Evolutionary conservation across 2,113 vertebrate species (phyloP).

Genomic region (Tamias sibiricus): DNA sequence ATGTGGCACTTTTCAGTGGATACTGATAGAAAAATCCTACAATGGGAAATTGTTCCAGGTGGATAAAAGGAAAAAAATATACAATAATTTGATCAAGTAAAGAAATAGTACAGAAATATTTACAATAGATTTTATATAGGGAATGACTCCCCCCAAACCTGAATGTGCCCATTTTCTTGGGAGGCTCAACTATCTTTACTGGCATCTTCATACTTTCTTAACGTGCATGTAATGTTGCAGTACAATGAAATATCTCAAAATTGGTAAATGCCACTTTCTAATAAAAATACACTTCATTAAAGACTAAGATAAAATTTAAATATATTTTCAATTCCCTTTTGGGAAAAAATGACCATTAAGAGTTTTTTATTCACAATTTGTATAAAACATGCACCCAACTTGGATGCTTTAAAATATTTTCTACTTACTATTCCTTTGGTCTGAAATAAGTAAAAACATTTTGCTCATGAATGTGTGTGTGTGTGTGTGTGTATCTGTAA

Average conservation of each 20-base stretch:
- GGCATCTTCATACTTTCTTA: background rate
- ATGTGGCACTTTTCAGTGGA: background rate
- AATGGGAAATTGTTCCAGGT: slow-evolving; percentile 18
- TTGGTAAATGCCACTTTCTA: background rate
- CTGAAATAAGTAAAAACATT: background rate
- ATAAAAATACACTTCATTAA: background rate
- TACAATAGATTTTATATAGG: background rate
- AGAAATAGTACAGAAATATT: background rate
- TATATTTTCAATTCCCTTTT: background rate
- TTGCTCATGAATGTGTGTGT: background rate
- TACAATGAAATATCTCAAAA: background rate
- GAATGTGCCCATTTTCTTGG: background rate
- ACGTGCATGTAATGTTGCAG: background rate
- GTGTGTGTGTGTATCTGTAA: background rate
- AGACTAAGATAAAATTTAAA: background rate
- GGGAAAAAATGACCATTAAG: background rate
- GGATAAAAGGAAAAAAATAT: background rate
- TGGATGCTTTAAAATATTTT: slow-evolving; percentile 32
- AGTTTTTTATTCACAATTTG: background rate
- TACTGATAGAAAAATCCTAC: slow-evolving; percentile 27
- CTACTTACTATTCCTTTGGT: background rate
- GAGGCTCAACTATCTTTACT: background rate
- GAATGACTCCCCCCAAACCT: background rate
- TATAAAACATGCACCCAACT: background rate
- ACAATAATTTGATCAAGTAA: slow-evolving; percentile 8